phyloP scores from a whole-genome alignment of 1,140 invertebrate genomes.

The Heliconius melpomene region DNA sequence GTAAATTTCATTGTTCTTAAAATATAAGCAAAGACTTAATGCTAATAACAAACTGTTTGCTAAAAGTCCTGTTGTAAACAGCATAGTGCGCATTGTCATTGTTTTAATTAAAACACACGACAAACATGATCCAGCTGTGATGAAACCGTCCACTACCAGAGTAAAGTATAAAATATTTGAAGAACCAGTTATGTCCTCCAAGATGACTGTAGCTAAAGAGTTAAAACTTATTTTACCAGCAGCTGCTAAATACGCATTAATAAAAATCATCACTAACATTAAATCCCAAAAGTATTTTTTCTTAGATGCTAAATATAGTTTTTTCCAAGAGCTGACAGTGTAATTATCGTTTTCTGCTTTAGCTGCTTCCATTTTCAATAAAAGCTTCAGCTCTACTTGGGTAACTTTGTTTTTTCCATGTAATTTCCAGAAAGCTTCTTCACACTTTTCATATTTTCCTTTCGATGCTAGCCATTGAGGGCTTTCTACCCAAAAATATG shows the following conservation, averaged over 20 bases:
- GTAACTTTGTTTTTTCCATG: conserved; percentile 14
- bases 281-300: conserved; percentile 38
- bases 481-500: conserved; percentile 23
- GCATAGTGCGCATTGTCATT: conserved; percentile 25
- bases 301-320: conserved; percentile 24
- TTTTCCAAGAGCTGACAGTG: conserved; percentile 18
- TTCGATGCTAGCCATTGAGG: conserved; percentile 38
- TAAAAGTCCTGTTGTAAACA: conserved; percentile 19
- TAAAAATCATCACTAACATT: conserved; percentile 19
- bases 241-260: conserved; percentile 2
- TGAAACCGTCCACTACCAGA: conserved; percentile 22
- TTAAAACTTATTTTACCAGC: conserved; percentile 12
- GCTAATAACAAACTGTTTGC: conserved; percentile 31
- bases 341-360: conserved; percentile 6
- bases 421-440: conserved; percentile 21
- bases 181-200: conserved; percentile 13
- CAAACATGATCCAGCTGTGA: conserved; percentile 11
- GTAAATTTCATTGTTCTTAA: conserved; percentile 19
- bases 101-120: conserved; percentile 25
- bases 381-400: background rate
- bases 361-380: conserved; percentile 12
- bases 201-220: conserved; percentile 12
- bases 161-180: conserved; percentile 30
- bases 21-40: conserved; percentile 40
- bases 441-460: conserved; percentile 37